Percentiles rank a stretch among this genome's conserved stretches.
phyloP scores from a whole-genome alignment of 2,113 vertebrate species.

The Tonatia bakeri region DNA sequence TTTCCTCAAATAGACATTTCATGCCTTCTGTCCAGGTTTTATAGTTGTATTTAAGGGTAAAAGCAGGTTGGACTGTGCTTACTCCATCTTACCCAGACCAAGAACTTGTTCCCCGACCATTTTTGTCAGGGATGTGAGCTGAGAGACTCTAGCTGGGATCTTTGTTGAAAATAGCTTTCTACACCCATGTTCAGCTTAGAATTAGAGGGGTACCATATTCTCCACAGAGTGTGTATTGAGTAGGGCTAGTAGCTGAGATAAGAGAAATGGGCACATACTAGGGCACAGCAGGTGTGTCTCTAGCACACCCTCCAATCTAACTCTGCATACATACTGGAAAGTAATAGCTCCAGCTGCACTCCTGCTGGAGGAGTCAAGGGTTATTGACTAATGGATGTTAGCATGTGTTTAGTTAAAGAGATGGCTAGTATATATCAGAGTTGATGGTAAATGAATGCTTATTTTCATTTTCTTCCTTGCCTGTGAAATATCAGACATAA shows the following conservation, averaged over 20 bases:
- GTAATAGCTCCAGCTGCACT: not conserved
- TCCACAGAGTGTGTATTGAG: not conserved
- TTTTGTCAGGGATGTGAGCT: not conserved
- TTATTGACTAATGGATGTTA: not conserved
- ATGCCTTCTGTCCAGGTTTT: not conserved
- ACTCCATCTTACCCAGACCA: not conserved
- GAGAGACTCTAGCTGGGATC: not conserved
- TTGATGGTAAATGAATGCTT: not conserved
- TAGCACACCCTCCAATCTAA: not conserved
- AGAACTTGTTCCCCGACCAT: not conserved
- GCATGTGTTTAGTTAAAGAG: constrained; percentile 2
- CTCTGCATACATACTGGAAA: not conserved
- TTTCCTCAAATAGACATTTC: not conserved
- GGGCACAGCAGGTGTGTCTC: not conserved
- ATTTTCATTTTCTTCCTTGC: not conserved
- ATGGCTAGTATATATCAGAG: not conserved
- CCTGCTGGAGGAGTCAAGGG: not conserved
- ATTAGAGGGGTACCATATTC: not conserved
- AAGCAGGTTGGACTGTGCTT: not conserved
- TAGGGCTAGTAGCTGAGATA: not conserved
- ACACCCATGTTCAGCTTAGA: not conserved
- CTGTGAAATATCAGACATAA: constrained; percentile 22
- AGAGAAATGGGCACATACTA: not conserved
- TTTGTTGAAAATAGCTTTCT: not conserved
- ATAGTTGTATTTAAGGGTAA: not conserved